A percentile compares a stretch with the other conserved stretches of the same genome.
These are phyloP conservation scores for Apotomis turbidana DNA, from an alignment of 2,888 invertebrate species.

Conservation along the genomic window DNA sequence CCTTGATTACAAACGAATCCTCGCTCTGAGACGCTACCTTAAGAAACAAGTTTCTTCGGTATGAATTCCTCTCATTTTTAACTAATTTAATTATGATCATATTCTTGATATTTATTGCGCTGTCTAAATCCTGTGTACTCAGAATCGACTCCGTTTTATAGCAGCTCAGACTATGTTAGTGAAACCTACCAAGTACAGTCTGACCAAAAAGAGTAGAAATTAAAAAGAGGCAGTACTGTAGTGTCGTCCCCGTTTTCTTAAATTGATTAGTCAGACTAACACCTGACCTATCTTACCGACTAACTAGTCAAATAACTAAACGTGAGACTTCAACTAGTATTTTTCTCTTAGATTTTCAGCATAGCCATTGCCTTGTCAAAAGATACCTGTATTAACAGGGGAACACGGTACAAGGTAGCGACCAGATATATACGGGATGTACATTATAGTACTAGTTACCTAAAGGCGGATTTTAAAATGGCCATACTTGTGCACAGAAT, in stretches of 20 bases:
- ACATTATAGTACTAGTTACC: conserved; percentile 7
- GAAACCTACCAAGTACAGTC: conserved; percentile 7
- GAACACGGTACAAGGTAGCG: background rate
- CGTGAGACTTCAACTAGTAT: conserved; percentile 3
- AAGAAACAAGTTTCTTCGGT: no score
- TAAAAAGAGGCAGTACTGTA: no score
- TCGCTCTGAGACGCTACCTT: no score
- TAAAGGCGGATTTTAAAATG: conserved; percentile 14
- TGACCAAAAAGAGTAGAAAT: no score
- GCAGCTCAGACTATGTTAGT: background rate
- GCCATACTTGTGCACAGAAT: background rate
- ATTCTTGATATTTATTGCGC: background rate
- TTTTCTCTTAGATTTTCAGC: background rate
- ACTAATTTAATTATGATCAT: background rate
- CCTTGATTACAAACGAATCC: no score
- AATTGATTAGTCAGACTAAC: no score
- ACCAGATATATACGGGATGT: background rate
- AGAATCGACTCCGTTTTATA: conserved; percentile 6
- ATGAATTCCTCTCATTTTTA: no score
- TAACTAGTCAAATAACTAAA: background rate
- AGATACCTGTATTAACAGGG: background rate
- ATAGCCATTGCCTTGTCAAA: background rate
- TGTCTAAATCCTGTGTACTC: conserved; percentile 3
- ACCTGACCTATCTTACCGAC: background rate
- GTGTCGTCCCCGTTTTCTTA: no score